Evolutionary conservation across 2,888 invertebrate genomes (phyloP), one percentile per base, ranked within the genome.

Genomic region (Pherbina coryleti): DNA sequence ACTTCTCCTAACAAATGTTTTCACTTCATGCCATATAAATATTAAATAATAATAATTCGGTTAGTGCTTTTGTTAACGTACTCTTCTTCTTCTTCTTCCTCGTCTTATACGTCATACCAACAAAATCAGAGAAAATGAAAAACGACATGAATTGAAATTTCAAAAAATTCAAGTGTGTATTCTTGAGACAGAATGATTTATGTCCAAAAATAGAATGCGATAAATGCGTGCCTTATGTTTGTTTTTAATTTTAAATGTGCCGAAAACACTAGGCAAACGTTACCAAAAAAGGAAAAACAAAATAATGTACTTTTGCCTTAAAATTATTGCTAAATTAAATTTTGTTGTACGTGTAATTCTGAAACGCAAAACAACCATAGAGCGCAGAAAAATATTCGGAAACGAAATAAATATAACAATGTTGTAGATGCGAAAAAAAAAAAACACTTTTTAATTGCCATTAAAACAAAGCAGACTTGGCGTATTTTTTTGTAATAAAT

Each of bases 181-280:
- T 66, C 44, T 57, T 37, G 44, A 37, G 60, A 51, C 49, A 44
- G 67, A 82, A 85, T 85, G 84, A 84, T 85, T 84, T 85, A 80
- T 79, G 76, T 80, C 86, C 84, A 86, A 82, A 87, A 86, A 87
- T 86, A 86, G 87, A 82, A 71, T 71, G 55, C 19, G 19, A 14
- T 70, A 57, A 81, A 81, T 83, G 84, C 84, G 84, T 85, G 82
- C 83, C 84, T 80, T 79, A 70, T 73, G 71, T 79, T 81, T 79
- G 75, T 69, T 72, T 77, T 62, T 76, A 60, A 67, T 28, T 76
- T 74, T 75, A 53, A 64, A 55, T 71, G 66, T 67, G 75, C 37
- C 75, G 67, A 75, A 66, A 73, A 31, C 51, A 34, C 53, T 19
- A 64, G 53, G 51, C 66, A 76, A 80, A 76, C 51, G 80, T 66